Base-by-base conservation (phyloP, 2,888 invertebrate species). In the Idaea biselata region DNA sequence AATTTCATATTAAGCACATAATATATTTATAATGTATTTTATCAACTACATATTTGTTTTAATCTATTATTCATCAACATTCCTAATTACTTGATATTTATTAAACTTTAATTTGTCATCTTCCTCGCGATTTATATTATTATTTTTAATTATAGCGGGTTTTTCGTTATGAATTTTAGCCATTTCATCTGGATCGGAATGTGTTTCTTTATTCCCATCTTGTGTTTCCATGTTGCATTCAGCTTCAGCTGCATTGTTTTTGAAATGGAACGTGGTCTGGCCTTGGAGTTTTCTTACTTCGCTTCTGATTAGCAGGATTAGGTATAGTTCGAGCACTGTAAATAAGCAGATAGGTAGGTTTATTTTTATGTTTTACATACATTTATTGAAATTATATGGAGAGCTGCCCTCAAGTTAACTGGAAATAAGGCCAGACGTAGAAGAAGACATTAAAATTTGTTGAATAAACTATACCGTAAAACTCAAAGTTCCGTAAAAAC, bases 271-370 rank as follows among this genome's bases (percentile, higher is more conserved):
- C 33, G 67, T 58, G 31, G 61, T 61, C 18, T 58, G 61, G 18
- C 33, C 61, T 6, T 32, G 53, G 0, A 75, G 63, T 18, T 77
- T 77, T 2, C 64, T 57, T 3, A 75, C 64, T 58, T 75, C 73
- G 58, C 73, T 75, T 11, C 69, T 71, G 3, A 72, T 18, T 1
- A 75, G 66, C 6, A 75, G 32, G 14, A 73, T 25, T 16, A 73
- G 58, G 64, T 75, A 75, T 1, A 59, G 18, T 58, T 73, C 67
- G 0, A 71, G 6, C 0, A 32, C 75, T 75, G 71, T 16, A 73
- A 73, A 55, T 31, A 55, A n/a, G 11, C 32, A 32, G 11, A 8
- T 32, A 32, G 11, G n/a, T n/a, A n/a, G n/a, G n/a, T n/a, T n/a
- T n/a, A n/a, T n/a, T n/a, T n/a, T n/a, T n/a, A n/a, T n/a, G n/a